Evolutionary conservation across 2,797 vertebrate species (phyloP), one percentile per base, ranked within the genome.

Genomic region (Paguma larvata): DNA sequence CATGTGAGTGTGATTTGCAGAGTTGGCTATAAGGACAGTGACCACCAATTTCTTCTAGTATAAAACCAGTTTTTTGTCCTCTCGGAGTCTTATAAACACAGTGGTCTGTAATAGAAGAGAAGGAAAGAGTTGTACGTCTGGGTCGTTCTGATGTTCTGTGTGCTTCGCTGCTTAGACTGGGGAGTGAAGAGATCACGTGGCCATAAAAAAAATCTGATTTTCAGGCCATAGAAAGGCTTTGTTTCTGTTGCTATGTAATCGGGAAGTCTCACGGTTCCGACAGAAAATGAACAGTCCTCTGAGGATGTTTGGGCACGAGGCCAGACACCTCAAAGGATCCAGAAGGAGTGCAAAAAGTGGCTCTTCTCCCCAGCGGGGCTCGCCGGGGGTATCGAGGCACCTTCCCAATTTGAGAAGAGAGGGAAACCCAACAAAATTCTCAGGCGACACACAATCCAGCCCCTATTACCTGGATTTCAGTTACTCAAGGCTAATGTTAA

Each of bases 271-370:
- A 62, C 0, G 1, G 73, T 70, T 83, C 51, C n/a, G 94, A 89
- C 67, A 38, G 65, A 89, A 93, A 97, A 88, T 68, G 73, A 95
- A 82, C 65, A 80, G 67, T 87, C 85, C 62, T 46, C 80, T 51
- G 86, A 84, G 78, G 56, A 32, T 72, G 48, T 77, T 59, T 84
- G 86, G 91, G 92, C 95, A 67, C 0, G 0, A 48, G 63, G 86
- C 70, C 94, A 97, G 72, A 56, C 41, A 63, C 48, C 86, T 63
- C 59, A 1, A 87, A 91, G 84, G 23, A 25, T 63, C 51, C 77
- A 65, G 78, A 80, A n/a, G 46, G 79, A 83, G 46, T 9, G 27
- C 38, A 48, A 48, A 73, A 86, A 92, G 44, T 6, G 34, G 41
- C 77, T 96, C 77, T 73, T 41, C 72, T 83, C 46, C 91, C 25